Conservation (phyloP, 30 jellyfish, hydroid and myxozoan genomes). For the Chrysaora quinquecirrha region DNA sequence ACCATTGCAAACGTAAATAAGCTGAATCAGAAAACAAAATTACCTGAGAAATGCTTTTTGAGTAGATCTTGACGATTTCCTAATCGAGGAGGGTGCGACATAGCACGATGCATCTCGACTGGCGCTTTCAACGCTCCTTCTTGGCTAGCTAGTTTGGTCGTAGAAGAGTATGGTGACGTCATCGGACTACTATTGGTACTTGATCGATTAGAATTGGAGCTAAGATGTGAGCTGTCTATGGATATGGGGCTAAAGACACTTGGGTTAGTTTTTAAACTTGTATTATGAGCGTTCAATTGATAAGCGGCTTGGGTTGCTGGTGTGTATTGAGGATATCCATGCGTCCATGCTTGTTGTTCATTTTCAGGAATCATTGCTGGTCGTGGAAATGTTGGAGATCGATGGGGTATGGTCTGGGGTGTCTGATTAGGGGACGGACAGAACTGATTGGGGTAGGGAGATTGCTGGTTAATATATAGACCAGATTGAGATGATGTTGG, state of each 20-base stretch:
- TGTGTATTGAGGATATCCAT: neutral
- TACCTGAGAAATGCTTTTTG: neutral
- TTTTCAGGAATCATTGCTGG: neutral
- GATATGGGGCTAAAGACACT: too few relatives aligned
- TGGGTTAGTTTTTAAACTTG: neutral
- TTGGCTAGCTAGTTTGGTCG: neutral
- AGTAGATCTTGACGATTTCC: neutral
- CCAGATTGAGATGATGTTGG: neutral
- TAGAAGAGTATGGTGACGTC: constrained; percentile 11
- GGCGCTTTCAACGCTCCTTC: neutral
- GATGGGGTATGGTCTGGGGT: neutral
- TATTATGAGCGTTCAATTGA: neutral
- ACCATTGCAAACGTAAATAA: too few relatives aligned
- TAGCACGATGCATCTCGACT: neutral
- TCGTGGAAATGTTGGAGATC: neutral
- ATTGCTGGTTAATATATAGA: neutral
- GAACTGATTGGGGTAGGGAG: neutral
- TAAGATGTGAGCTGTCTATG: neutral
- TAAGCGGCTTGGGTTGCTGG: neutral
- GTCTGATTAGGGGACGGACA: neutral
- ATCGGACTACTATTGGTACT: constrained; percentile 36
- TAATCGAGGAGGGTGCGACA: neutral
- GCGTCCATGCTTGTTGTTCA: neutral
- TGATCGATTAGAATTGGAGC: constrained; percentile 16
- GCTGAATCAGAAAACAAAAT: too few relatives aligned